These are phyloP conservation scores for Podilymbus podiceps DNA, from an alignment of 2,113 vertebrate species.

Conservation along the genomic window DNA sequence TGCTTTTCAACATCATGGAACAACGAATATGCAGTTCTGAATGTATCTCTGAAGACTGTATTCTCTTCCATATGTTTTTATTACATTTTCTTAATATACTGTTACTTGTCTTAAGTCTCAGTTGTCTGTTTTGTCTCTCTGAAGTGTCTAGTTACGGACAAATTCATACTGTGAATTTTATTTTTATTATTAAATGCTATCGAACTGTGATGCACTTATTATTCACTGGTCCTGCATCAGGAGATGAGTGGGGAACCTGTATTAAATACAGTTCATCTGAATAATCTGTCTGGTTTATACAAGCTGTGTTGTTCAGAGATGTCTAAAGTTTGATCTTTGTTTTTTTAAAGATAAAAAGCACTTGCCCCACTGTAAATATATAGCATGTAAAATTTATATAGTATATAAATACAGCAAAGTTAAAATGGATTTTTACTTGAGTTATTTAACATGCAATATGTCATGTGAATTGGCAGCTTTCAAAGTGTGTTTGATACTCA, in stretches of 20 bases:
- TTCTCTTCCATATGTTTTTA: conserved; percentile 76
- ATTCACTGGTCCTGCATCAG: conserved; percentile 87
- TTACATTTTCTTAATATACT: conserved; percentile 77
- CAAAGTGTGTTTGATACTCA: neutral
- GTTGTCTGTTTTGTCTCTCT: conserved; percentile 76
- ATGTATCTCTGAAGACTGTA: conserved; percentile 69
- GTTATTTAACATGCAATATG: conserved; percentile 28
- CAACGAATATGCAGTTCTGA: conserved; percentile 88
- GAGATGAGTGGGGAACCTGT: conserved; percentile 84
- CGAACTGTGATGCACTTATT: conserved; percentile 85
- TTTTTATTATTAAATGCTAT: conserved; percentile 85
- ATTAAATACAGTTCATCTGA: conserved; percentile 84
- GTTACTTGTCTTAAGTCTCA: conserved; percentile 76
- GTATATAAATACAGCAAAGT: conserved; percentile 83
- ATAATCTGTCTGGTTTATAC: conserved; percentile 85
- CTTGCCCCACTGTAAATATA: conserved; percentile 88
- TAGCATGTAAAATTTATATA: conserved; percentile 98
- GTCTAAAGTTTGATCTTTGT: conserved; percentile 83
- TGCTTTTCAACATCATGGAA: conserved; percentile 72
- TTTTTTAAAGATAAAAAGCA: conserved; percentile 84
- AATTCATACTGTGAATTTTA: conserved; percentile 85
- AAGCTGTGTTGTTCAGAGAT: conserved; percentile 84
- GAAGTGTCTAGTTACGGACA: conserved; percentile 81
- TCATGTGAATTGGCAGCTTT: conserved; percentile 14
- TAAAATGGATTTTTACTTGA: conserved; percentile 61